Percentiles rank a stretch among this genome's conserved stretches.
Evolutionary conservation across 2,888 invertebrate species (phyloP).

Genomic region (Hofmannophila pseudospretella): DNA sequence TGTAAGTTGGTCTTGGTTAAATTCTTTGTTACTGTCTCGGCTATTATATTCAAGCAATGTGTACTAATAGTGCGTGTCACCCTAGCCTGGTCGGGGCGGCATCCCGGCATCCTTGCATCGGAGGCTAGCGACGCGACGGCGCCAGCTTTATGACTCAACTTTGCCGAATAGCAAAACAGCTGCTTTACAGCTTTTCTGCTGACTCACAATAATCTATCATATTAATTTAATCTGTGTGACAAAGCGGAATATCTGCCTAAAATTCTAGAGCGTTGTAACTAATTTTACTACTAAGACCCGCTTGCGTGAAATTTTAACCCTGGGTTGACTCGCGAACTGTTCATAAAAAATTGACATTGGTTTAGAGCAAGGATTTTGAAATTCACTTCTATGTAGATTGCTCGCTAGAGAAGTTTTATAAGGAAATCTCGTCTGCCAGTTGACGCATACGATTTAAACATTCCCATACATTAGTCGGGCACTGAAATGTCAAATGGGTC

Average conservation of each 20-base stretch:
- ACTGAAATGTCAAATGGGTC: too few relatives aligned
- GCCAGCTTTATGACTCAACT: slow-evolving; percentile 40
- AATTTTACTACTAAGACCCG: background rate
- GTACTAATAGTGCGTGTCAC: slow-evolving; percentile 21
- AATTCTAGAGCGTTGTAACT: background rate
- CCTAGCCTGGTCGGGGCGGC: slow-evolving; percentile 25
- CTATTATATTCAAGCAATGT: slow-evolving; percentile 12
- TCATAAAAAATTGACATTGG: too few relatives aligned
- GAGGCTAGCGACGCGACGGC: slow-evolving; percentile 45
- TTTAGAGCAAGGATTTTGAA: too few relatives aligned
- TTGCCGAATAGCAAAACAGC: slow-evolving; percentile 33
- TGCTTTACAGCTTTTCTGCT: slow-evolving; percentile 43
- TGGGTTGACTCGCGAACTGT: too few relatives aligned
- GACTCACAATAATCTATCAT: slow-evolving; percentile 42
- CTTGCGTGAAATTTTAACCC: background rate
- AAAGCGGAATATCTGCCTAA: background rate
- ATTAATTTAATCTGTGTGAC: slow-evolving; percentile 17
- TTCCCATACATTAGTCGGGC: too few relatives aligned
- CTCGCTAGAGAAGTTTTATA: too few relatives aligned
- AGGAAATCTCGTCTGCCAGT: too few relatives aligned
- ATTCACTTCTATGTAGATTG: too few relatives aligned
- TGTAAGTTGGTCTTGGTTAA: slow-evolving; percentile 3
- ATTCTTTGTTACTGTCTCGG: slow-evolving; percentile 6
- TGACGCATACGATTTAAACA: too few relatives aligned
- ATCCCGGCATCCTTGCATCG: slow-evolving; percentile 30